Base-by-base conservation (phyloP, 2,113 vertebrate species). In the Epinephelus lanceolatus region DNA sequence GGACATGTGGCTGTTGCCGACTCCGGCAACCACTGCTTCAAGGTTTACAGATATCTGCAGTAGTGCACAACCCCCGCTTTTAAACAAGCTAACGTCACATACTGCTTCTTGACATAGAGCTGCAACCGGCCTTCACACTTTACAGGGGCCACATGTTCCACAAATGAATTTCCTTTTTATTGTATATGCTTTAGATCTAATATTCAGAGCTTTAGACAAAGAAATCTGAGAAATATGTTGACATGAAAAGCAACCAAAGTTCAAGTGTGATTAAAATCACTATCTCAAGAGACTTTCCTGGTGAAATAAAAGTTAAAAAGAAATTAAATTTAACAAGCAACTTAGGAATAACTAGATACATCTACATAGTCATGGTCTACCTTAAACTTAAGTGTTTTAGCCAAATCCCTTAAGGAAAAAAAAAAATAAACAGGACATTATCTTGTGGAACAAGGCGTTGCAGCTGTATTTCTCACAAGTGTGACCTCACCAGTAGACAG, bases 1-100 rank as follows among this genome's bases (percentile, higher is more conserved):
- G 98, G 98, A 86, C 97, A 99, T 0, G 98, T 99, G 72, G 97
- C 98, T 4, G 98, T 99, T 82, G 98, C 98, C 0, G 98, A 99
- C 90, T 99, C 98, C 0, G 98, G 98, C 66, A 99, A 99, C 94
- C 98, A 99, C 94, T 99, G 98, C 93, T 99, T 99, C 94, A 99
- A 99, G 94, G 97, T 98, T 80, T 99, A 99, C 92, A 96, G 98
- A 83, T 99, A 99, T 92, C 96, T 99, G 94, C 98, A 99, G 96
- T 98, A 96, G 94, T 5, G 52, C 17, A 8, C 59, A 51, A 25
- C 75, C 62, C 40, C 56, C 6, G 33, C 53, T 65, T 51, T 78
- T 42, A 62, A 23, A 71, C 68, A 61, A 30, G 11, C 23, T 23
- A 55, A 49, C 17, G 11, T 61, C 23, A 10, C 60, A 11, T 23